A percentile compares a stretch with the other conserved stretches of the same genome.
Evolutionary conservation across 2,888 invertebrate species (phyloP).

Genomic region (Pterostichus madidus): DNA sequence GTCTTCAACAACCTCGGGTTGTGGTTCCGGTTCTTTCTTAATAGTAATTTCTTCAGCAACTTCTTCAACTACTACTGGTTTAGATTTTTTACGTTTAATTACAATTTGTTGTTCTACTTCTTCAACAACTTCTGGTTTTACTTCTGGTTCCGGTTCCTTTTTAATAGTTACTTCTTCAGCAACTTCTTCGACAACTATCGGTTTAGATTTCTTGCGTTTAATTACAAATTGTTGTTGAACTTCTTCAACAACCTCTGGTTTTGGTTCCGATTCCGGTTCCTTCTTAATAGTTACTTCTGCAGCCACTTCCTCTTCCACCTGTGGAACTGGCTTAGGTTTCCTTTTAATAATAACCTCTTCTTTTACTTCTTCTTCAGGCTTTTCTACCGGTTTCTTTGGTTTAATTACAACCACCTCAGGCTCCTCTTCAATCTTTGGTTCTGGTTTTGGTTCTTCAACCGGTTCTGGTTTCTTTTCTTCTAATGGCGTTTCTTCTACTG

Average conservation of each 20-base stretch:
- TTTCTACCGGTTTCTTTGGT: slow-evolving; percentile 39
- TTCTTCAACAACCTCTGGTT: slow-evolving; percentile 70
- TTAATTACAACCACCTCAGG: slow-evolving; percentile 67
- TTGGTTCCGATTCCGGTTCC: slow-evolving; percentile 67
- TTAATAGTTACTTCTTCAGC: slow-evolving; percentile 77
- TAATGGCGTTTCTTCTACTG: slow-evolving; percentile 43
- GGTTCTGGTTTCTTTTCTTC: slow-evolving; percentile 52
- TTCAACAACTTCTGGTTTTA: slow-evolving; percentile 81
- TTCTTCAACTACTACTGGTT: slow-evolving; percentile 71
- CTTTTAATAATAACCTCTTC: slow-evolving; percentile 70
- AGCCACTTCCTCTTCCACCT: slow-evolving; percentile 71
- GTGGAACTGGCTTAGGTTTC: slow-evolving; percentile 73
- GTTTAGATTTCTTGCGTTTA: slow-evolving; percentile 71
- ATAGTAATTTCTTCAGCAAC: slow-evolving; percentile 69
- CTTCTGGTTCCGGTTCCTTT: slow-evolving; percentile 71
- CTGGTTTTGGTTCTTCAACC: slow-evolving; percentile 68
- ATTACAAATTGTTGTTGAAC: slow-evolving; percentile 72
- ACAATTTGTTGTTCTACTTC: slow-evolving; percentile 78
- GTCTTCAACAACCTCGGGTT: slow-evolving; percentile 72
- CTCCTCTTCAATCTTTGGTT: slow-evolving; percentile 64
- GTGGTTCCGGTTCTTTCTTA: slow-evolving; percentile 71
- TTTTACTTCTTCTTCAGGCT: slow-evolving; percentile 57
- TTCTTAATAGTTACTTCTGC: slow-evolving; percentile 71
- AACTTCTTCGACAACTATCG: slow-evolving; percentile 72
- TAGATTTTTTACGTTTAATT: slow-evolving; percentile 71